Conservation (phyloP, 2,113 vertebrate genomes). For the Holacanthus passer region DNA sequence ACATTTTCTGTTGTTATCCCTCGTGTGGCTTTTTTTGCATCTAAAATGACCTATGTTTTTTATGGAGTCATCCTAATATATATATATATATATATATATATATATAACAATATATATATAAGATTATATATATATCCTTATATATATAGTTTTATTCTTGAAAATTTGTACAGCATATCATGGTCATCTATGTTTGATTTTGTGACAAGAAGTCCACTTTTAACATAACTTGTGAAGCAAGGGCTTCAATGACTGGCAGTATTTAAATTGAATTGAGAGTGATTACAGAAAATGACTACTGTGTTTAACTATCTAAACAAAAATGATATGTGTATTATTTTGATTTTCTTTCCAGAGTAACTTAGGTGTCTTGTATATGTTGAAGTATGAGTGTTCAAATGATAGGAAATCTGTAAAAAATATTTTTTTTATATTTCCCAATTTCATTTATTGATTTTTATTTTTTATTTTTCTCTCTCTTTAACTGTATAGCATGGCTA, state of each 20-base stretch:
- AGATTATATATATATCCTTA: slow-evolving; percentile 44
- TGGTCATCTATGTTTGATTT: slow-evolving; percentile 77
- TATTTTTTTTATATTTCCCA: slow-evolving; percentile 83
- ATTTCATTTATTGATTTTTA: slow-evolving; percentile 90
- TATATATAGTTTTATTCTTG: slow-evolving; percentile 71
- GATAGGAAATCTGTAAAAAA: slow-evolving; percentile 86
- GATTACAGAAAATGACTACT: slow-evolving; percentile 78
- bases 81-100: slow-evolving; percentile 24
- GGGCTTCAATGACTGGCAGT: slow-evolving; percentile 83
- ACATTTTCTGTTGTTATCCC: slow-evolving; percentile 83
- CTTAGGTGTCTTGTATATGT: slow-evolving; percentile 92
- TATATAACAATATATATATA: slow-evolving; percentile 15
- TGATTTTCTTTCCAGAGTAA: slow-evolving; percentile 88
- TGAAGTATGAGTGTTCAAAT: slow-evolving; percentile 95
- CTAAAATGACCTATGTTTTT: slow-evolving; percentile 81
- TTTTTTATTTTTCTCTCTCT: slow-evolving; percentile 77
- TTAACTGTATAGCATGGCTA: slow-evolving; percentile 94
- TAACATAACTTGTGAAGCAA: slow-evolving; percentile 82
- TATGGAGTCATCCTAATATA: slow-evolving; percentile 71
- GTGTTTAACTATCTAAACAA: slow-evolving; percentile 81
- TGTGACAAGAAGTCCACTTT: slow-evolving; percentile 74
- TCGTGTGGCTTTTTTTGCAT: slow-evolving; percentile 83
- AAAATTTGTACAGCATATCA: slow-evolving; percentile 88
- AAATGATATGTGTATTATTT: slow-evolving; percentile 82
- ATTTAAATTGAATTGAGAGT: slow-evolving; percentile 83